These are phyloP conservation scores for Dinoponera quadriceps DNA, from an alignment of 1,140 invertebrate genomes.

Conservation along the genomic window DNA sequence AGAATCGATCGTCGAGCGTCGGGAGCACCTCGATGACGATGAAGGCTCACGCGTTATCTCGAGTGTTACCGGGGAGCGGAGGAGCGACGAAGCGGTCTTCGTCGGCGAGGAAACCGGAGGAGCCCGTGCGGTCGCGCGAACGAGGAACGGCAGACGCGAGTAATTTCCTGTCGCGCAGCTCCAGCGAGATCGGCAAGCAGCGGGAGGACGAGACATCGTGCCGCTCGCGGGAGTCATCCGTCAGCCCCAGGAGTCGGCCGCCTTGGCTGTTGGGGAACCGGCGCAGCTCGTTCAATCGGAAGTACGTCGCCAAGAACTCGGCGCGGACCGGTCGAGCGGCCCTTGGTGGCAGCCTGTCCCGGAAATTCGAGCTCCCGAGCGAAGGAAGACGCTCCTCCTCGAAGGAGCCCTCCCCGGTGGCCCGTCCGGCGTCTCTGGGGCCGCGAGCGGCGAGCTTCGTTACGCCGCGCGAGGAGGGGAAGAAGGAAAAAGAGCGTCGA, in stretches of 20 bases:
- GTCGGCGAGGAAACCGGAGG: too few relatives aligned
- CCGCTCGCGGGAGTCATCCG: slow-evolving; percentile 56
- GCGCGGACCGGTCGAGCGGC: background rate
- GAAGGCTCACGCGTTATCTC: background rate
- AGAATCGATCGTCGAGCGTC: background rate
- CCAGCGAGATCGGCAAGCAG: slow-evolving; percentile 69
- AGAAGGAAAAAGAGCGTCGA: background rate
- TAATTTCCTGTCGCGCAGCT: slow-evolving; percentile 67
- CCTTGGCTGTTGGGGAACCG: slow-evolving; percentile 51
- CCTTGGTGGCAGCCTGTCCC: background rate
- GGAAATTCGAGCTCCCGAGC: background rate
- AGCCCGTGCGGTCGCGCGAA: too few relatives aligned
- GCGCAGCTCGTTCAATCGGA: slow-evolving; percentile 55
- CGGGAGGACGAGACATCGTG: slow-evolving; percentile 27
- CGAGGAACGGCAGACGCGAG: slow-evolving; percentile 15
- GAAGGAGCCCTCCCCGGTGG: background rate
- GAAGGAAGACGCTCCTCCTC: background rate
- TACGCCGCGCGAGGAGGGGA: background rate
- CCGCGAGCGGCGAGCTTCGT: slow-evolving; percentile 26
- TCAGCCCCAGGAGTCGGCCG: slow-evolving; percentile 12
- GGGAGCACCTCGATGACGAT: background rate
- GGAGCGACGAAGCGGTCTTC: too few relatives aligned
- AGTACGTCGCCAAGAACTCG: slow-evolving; percentile 10
- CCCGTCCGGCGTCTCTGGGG: background rate
- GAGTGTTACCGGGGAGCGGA: background rate